Percentiles rank a stretch among this genome's conserved stretches.
phyloP scores from a whole-genome alignment of 2,797 vertebrate species.

The Glyptemys insculpta region DNA sequence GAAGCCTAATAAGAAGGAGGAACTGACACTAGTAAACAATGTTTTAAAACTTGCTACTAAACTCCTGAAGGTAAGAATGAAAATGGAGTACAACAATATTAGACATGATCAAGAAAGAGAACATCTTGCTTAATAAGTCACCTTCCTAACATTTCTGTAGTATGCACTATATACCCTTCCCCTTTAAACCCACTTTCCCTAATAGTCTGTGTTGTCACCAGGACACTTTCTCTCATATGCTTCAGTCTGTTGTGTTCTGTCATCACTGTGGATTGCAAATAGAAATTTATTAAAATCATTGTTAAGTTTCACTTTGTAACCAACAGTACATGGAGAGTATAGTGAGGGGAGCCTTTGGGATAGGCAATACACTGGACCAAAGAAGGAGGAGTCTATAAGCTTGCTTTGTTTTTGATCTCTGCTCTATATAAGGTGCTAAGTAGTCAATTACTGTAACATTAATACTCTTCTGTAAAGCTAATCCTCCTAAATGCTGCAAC shows the following conservation, averaged over 20 bases:
- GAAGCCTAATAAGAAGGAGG: constrained; percentile 99
- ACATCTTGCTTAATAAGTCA: not conserved
- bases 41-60: constrained; percentile 98
- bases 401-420: not conserved
- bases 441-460: not conserved
- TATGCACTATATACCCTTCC: not conserved
- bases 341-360: not conserved
- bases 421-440: fast-evolving
- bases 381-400: not conserved
- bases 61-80: constrained; percentile 90
- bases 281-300: not conserved
- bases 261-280: not conserved
- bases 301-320: not conserved
- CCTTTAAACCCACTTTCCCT: not conserved
- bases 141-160: not conserved
- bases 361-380: not conserved
- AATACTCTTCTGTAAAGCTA: not conserved
- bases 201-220: not conserved
- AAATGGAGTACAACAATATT: not conserved
- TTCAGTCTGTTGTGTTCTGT: not conserved
- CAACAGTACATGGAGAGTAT: not conserved
- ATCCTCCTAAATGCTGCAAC: not conserved
- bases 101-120: not conserved
- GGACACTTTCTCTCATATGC: fast-evolving
- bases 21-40: constrained; percentile 97